Percentiles rank a stretch among this genome's conserved stretches.
Conservation (phyloP, 2,113 vertebrate species). For the rabbit (Oryctolagus cuniculus) region DNA sequence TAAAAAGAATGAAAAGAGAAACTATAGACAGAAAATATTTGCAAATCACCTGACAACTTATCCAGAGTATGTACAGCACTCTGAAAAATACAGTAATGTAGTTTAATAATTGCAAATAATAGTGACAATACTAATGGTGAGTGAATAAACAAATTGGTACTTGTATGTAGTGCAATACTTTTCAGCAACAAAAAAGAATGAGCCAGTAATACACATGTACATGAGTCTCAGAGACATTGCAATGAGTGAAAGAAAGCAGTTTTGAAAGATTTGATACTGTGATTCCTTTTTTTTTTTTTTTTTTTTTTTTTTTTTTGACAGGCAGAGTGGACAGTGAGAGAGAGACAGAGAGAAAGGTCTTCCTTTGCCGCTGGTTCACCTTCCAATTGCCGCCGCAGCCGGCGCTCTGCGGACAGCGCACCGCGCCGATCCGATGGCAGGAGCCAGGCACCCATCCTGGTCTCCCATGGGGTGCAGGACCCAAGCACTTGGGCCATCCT, state of each 20-base stretch:
- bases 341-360: too few relatives aligned
- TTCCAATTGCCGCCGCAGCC: too few relatives aligned
- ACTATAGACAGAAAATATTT: neutral
- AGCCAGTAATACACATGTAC: neutral
- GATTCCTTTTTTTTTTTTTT: too few relatives aligned
- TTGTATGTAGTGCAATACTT: slow-evolving; percentile 1
- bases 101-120: neutral
- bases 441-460: too few relatives aligned
- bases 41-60: neutral
- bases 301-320: too few relatives aligned
- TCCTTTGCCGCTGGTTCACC: too few relatives aligned
- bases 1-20: neutral
- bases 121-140: neutral
- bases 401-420: too few relatives aligned
- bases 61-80: neutral
- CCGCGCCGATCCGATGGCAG: too few relatives aligned
- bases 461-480: too few relatives aligned
- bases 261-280: neutral
- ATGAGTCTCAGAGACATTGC: neutral
- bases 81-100: neutral
- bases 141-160: neutral
- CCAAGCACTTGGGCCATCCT: too few relatives aligned
- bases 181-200: slow-evolving; percentile 14
- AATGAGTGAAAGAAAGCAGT: neutral
- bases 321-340: too few relatives aligned